Conservation (phyloP, 2,888 invertebrate genomes). For the Noctua janthina region DNA sequence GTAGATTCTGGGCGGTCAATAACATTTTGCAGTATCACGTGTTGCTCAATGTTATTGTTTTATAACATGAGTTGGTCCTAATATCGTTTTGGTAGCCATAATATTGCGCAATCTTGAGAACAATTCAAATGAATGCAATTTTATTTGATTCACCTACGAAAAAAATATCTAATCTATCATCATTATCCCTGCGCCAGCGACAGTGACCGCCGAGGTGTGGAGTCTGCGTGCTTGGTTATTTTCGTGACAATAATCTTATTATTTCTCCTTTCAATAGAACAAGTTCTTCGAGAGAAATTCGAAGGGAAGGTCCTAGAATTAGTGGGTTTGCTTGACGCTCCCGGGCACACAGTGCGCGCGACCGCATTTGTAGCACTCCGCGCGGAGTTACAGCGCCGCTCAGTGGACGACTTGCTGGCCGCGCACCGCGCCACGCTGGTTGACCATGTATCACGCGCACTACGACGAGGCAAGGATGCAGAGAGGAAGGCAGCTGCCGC, state of each 20-base stretch:
- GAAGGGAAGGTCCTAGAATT: conserved; percentile 97
- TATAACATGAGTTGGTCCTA: too few relatives aligned
- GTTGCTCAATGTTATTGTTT: too few relatives aligned
- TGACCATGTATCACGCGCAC: conserved; percentile 94
- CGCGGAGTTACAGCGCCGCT: conserved; percentile 94
- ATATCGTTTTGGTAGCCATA: too few relatives aligned
- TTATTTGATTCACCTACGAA: background rate
- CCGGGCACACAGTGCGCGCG: conserved; percentile 95
- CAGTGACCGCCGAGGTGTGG: conserved; percentile 92
- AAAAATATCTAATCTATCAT: background rate
- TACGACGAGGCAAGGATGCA: conserved; percentile 95
- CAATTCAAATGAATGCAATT: background rate
- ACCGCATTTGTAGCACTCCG: conserved; percentile 93
- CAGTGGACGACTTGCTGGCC: conserved; percentile 93
- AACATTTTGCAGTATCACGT: too few relatives aligned
- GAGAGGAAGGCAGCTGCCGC: conserved; percentile 96
- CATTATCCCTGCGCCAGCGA: conserved; percentile 75
- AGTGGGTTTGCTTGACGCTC: conserved; percentile 96
- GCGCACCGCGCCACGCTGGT: conserved; percentile 95
- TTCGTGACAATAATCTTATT: background rate
- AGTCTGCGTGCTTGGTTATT: background rate
- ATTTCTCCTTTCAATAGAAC: conserved; percentile 79
- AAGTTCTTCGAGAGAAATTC: conserved; percentile 91
- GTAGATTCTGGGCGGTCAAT: too few relatives aligned
- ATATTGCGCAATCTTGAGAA: too few relatives aligned